Conservation (phyloP, 2,888 invertebrate genomes). For the Chouioia cunea region DNA sequence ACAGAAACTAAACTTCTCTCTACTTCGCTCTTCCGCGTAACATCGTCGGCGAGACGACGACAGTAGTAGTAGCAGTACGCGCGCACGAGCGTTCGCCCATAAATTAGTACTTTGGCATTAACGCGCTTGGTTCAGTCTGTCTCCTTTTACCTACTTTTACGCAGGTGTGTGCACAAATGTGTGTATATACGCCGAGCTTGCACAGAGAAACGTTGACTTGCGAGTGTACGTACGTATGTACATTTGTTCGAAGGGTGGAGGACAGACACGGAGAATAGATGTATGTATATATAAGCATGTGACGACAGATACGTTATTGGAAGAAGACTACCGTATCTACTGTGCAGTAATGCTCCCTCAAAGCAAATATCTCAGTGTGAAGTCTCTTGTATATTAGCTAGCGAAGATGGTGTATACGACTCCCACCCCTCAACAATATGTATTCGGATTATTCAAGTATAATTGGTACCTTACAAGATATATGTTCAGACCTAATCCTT, state of each 20-base stretch:
- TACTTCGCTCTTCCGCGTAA: constrained; percentile 5
- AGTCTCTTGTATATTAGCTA: no score
- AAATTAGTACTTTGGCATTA: constrained; percentile 67
- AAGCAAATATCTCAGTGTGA: no score
- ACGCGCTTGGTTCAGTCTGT: constrained; percentile 52
- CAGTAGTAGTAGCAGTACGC: constrained; percentile 4
- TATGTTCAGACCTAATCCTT: constrained; percentile 45
- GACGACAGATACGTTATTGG: constrained; percentile 45
- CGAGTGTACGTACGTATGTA: not conserved
- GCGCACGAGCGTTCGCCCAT: constrained; percentile 58
- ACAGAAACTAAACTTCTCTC: constrained; percentile 2
- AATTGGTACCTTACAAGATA: constrained; percentile 66
- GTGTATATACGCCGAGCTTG: not conserved
- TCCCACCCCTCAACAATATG: no score
- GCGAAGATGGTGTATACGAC: no score
- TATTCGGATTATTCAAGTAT: constrained; percentile 65
- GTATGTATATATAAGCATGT: not conserved
- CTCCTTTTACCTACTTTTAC: constrained; percentile 12
- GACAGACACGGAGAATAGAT: not conserved
- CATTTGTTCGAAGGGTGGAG: constrained; percentile 16
- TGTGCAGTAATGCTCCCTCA: no score
- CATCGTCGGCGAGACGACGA: not conserved
- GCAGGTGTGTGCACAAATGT: constrained; percentile 2
- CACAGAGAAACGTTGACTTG: not conserved
- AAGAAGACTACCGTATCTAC: no score